phyloP scores from a whole-genome alignment of 2,888 invertebrate species.

The Daptonema setosum region DNA sequence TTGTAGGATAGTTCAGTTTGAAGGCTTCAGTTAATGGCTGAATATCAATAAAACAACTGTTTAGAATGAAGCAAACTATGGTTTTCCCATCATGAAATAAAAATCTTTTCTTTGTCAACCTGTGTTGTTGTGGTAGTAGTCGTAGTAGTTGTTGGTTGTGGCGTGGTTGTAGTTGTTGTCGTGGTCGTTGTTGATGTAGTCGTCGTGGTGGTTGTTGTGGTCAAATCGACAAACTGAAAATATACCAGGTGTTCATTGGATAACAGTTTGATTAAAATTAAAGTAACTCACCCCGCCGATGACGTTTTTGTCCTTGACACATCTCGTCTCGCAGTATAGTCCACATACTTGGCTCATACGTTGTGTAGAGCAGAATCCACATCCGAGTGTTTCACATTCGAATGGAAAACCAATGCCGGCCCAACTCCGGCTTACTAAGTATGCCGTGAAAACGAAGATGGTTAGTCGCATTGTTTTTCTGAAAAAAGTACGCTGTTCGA shows the following conservation, averaged over 20 bases:
- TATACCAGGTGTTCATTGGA: too few relatives aligned
- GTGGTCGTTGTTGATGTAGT: background rate
- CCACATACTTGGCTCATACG: background rate
- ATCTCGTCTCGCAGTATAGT: background rate
- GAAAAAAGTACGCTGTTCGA: too few relatives aligned
- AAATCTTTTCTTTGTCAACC: too few relatives aligned
- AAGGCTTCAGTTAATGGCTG: too few relatives aligned
- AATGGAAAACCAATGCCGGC: constrained; percentile 1
- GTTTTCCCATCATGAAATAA: too few relatives aligned
- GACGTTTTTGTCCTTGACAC: background rate
- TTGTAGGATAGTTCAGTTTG: too few relatives aligned
- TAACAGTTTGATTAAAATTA: too few relatives aligned
- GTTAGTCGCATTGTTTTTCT: too few relatives aligned
- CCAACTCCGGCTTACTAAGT: background rate
- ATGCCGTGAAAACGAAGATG: too few relatives aligned
- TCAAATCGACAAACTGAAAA: background rate
- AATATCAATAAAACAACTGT: too few relatives aligned
- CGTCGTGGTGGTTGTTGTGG: background rate
- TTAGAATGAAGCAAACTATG: too few relatives aligned
- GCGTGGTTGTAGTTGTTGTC: background rate
- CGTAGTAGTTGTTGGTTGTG: background rate
- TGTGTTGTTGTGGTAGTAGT: background rate
- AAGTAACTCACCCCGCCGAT: background rate
- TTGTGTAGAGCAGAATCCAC: background rate
- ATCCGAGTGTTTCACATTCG: background rate